Percentiles rank a stretch among this genome's conserved stretches.
Conservation (phyloP, 2,888 invertebrate genomes). For the Oscheius sp. region DNA sequence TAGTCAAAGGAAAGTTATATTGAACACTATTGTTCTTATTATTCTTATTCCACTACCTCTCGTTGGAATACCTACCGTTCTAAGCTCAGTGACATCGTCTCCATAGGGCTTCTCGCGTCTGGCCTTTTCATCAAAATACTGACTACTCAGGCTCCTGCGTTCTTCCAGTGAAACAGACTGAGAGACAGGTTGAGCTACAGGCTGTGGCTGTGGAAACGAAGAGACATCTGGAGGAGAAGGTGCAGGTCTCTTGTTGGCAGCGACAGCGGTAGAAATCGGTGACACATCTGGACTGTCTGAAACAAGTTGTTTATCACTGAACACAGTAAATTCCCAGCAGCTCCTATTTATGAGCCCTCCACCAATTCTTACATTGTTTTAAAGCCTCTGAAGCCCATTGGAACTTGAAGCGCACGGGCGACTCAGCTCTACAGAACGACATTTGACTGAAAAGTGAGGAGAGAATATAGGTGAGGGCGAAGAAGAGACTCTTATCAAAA, state of each 20-base stretch:
- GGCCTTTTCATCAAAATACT: slow-evolving; percentile 35
- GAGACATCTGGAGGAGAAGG: slow-evolving; percentile 24
- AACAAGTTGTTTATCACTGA: not conserved
- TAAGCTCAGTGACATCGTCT: slow-evolving; percentile 54
- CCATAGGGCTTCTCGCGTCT: slow-evolving; percentile 56
- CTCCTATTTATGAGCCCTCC: not conserved
- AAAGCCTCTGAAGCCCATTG: slow-evolving; percentile 33
- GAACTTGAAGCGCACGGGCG: slow-evolving; percentile 32
- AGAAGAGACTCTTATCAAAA: not conserved
- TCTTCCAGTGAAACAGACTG: not conserved
- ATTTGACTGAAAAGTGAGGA: not conserved
- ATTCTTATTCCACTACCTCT: not conserved
- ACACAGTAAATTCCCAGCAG: not conserved
- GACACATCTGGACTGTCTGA: slow-evolving; percentile 30
- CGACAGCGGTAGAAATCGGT: slow-evolving; percentile 2
- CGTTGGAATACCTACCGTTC: slow-evolving; percentile 44
- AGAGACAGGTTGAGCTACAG: not conserved
- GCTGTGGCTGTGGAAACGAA: slow-evolving; percentile 21
- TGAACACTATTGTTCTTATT: not conserved
- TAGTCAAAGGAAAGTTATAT: slow-evolving; percentile 5
- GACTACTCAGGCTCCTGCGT: slow-evolving; percentile 31
- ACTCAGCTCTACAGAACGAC: slow-evolving; percentile 21
- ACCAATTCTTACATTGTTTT: slow-evolving; percentile 24
- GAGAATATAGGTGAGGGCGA: not conserved
- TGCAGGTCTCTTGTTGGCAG: slow-evolving; percentile 29